Base-by-base conservation (phyloP, 1,140 invertebrate genomes). In the Heliothis subflexa region DNA sequence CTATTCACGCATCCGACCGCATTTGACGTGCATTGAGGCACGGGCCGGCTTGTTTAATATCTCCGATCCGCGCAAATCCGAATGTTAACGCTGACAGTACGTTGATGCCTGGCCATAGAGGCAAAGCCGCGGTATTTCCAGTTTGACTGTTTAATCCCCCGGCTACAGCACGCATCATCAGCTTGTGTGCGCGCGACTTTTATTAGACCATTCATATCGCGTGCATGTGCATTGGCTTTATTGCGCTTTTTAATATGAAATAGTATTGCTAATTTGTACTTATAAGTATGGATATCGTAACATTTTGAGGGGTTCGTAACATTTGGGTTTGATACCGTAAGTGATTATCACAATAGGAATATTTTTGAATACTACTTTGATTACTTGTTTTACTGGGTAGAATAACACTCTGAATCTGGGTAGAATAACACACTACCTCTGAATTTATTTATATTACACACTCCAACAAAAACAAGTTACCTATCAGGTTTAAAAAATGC, bases 21-120 rank as follows among this genome's bases (percentile, higher is more conserved):
- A 72, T 78, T 62, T 75, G 74, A 78, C 76, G 64, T 54, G 78
- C 75, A 74, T 78, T 73, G 70, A 68, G 81, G 82, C 77, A 77
- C 79, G 82, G 82, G 79, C 73, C 79, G 80, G 87, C 84, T 85
- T 84, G 86, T 87, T 88, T 89, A 88, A 90, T 90, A 90, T 90
- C 84, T 84, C 85, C 83, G 83, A 88, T 89, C 78, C 80, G 79
- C 83, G 62, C 86, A 89, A 91, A 91, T 91, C 87, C 86, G 89
- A 83, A 88, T 87, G 86, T 90, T 89, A 89, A 86, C 81, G 80
- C 82, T 88, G 89, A 92, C 88, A 89, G 87, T 62, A 86, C 84
- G 84, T 78, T 86, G 57, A 75, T 75, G 73, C 64, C 73, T 75
- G 64, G 59, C 73, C 81, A 83, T 84, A 79, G 78, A 72, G 78